Base-by-base conservation (phyloP, 2,888 invertebrate species). In the Dryocosmus kuriphilus region DNA sequence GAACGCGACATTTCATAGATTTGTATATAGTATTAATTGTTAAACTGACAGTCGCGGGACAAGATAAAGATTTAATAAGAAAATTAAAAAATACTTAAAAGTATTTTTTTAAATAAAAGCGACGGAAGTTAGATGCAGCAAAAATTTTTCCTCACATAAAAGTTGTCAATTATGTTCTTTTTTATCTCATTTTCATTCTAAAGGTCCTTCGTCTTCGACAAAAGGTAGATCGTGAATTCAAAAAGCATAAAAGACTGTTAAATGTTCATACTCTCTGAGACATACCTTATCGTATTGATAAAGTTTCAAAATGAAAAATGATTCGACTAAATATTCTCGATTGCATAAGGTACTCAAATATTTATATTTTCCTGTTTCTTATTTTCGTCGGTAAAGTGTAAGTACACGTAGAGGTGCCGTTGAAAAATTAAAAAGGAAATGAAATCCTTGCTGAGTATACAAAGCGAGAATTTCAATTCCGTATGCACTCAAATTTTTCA, bases 361-460 rank as follows among this genome's bases (percentile, higher is more conserved):
- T 51, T 51, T 7, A 51, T 8, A n/a, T 7, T 51, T 51, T 4
- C 14, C 19, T 7, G 1, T 51, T n/a, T 51, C 51, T 6, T 51
- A 51, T 51, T 51, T 51, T 51, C n/a, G 2, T 7, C n/a, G n/a
- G 19, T 51, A 8, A 16, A 51, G n/a, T 51, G 8, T 1, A 51
- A 51, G 51, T n/a, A n/a, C 2, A n/a, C 51, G 51, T 51, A n/a
- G n/a, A 51, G 1, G 51, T n/a, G 7, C 8, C 19, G n/a, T 51
- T 51, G 51, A 51, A 51, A 51, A 19, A 51, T 51, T 51, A 51
- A 51, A n/a, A 51, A 51, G n/a, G 19, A 51, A 51, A 51, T 51
- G 7, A 51, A 51, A 51, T 51, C 51, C 51, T 51, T n/a, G 51
- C 51, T 51, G n/a, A 51, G 51, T 51, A 51, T 51, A 51, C 51